phyloP scores from a whole-genome alignment of 2,797 vertebrate genomes.

The Mus caroli region DNA sequence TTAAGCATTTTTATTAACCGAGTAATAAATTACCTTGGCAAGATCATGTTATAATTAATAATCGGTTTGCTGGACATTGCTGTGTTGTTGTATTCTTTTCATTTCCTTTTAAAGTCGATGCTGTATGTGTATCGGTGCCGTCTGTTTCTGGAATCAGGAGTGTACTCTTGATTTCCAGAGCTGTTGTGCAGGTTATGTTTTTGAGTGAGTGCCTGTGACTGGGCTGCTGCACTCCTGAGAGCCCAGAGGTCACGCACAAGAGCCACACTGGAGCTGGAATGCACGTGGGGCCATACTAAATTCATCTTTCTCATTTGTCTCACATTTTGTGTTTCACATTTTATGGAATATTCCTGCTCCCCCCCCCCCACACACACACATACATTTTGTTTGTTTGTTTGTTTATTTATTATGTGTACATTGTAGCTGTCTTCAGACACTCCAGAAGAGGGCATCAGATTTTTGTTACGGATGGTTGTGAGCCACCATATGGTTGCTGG shows the following conservation, averaged over 20 bases:
- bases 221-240: background rate
- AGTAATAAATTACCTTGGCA: slow-evolving; percentile 39
- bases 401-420: too few relatives aligned
- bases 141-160: slow-evolving; percentile 9
- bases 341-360: background rate
- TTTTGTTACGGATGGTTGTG: too few relatives aligned
- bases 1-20: slow-evolving; percentile 44
- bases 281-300: background rate
- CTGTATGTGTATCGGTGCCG: background rate
- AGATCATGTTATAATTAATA: background rate
- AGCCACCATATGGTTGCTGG: too few relatives aligned
- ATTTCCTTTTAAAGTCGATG: slow-evolving; percentile 55
- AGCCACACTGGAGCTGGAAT: slow-evolving; percentile 27
- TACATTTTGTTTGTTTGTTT: too few relatives aligned
- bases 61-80: slow-evolving; percentile 16
- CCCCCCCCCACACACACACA: too few relatives aligned
- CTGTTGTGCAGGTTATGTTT: background rate
- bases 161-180: background rate
- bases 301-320: slow-evolving; percentile 21
- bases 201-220: background rate
- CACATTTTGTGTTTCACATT: slow-evolving; percentile 60
- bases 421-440: too few relatives aligned
- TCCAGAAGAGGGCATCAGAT: too few relatives aligned
- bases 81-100: background rate
- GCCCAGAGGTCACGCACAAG: background rate